Evolutionary conservation across 92 coral and sea anemone species (phyloP).

Genomic region (Heteractis magnifica): DNA sequence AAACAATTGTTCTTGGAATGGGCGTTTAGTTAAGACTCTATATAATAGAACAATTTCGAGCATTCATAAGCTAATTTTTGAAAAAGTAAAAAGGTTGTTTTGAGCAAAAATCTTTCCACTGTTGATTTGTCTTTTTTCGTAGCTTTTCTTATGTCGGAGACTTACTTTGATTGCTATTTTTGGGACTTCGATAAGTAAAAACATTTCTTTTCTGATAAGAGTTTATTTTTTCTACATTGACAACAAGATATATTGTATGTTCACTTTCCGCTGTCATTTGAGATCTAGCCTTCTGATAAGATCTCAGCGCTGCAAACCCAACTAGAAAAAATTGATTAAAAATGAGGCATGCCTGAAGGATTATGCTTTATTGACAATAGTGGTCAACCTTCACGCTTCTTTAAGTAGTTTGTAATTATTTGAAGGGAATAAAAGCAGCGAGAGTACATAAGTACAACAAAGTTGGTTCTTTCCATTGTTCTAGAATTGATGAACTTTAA

Average conservation of each 20-base stretch:
- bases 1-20: background rate
- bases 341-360: background rate
- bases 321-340: background rate
- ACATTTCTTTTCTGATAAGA: background rate
- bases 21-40: too few relatives aligned
- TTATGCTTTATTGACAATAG: background rate
- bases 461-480: background rate
- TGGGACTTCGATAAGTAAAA: background rate
- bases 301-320: background rate
- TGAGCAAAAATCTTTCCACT: background rate
- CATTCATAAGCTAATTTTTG: too few relatives aligned
- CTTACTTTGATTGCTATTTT: conserved; percentile 7
- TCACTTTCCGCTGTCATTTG: background rate
- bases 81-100: background rate
- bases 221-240: background rate
- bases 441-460: background rate
- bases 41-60: too few relatives aligned
- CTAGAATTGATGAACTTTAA: background rate
- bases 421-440: background rate
- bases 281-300: background rate
- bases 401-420: background rate
- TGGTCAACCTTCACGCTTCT: background rate
- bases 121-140: background rate
- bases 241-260: background rate
- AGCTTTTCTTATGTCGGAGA: background rate